Base-by-base conservation (phyloP, 2,797 vertebrate genomes). In the Danio jaintianensis region DNA sequence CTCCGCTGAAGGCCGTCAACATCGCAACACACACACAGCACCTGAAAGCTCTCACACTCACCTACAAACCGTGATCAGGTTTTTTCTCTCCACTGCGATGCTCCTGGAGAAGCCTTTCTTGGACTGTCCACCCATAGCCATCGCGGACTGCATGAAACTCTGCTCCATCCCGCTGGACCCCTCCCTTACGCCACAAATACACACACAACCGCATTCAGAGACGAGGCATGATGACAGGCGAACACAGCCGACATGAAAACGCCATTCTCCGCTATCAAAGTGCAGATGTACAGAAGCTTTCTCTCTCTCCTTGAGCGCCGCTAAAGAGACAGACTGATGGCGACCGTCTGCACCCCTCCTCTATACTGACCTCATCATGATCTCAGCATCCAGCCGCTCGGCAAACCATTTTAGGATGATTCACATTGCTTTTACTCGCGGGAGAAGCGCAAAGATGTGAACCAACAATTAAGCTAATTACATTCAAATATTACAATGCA, bases 1-100 rank as follows among this genome's bases (percentile, higher is more conserved):
- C 29, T 6, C 11, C 2, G 38, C 13, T n/a, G 29, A 18, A 69
- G 67, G 40, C 50, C 69, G 4, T 5, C 53, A 7, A 61, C 36
- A 29, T 11, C 4, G 9, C n/a, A 64, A 53, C 36, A 22, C 8
- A 67, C 7, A n/a, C 2, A 9, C 16, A n/a, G 16, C 6, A 18
- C 59, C n/a, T 45, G n/a, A 22, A 48, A 22, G 78, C 18, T 43
- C 29, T 62, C 18, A 15, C 52, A 67, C 85, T 56, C 88, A 97
- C 96, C 96, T 96, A 95, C 97, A 98, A 63, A 98, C 96, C 59
- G 97, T 97, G 86, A 98, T 92, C 73, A 98, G 96, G 91, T 98
- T 98, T 80, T 93, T 96, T 64, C 97, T 92, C 86, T 98, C 97
- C 93, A 97, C 96, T 8, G 94, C 92, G 81, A 96, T 90, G 85